These are phyloP conservation scores for Anneissia japonica DNA, from an alignment of 35 echinoderm and acorn worm genomes.

Conservation along the genomic window DNA sequence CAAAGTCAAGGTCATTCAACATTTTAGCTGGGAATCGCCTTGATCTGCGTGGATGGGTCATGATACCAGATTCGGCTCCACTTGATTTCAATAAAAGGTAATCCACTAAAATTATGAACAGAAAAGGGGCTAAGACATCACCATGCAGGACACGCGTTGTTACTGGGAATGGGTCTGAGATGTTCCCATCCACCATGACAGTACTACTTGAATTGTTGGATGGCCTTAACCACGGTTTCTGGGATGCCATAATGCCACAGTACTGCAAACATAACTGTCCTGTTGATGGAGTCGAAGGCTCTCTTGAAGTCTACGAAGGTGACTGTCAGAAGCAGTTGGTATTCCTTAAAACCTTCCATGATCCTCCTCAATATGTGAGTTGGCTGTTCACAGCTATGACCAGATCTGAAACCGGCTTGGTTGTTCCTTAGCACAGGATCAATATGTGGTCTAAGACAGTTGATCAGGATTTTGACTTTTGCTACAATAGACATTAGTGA, in stretches of 20 bases:
- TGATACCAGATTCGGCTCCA: not conserved
- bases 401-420: slow-evolving; percentile 20
- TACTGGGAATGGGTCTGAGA: not conserved
- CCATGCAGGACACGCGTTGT: no score
- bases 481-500: slow-evolving; percentile 13
- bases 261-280: not conserved
- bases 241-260: not conserved
- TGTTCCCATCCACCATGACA: not conserved
- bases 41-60: not conserved
- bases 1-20: not conserved
- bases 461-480: slow-evolving; percentile 6
- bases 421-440: slow-evolving; percentile 9
- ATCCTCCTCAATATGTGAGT: slow-evolving; percentile 14
- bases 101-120: not conserved
- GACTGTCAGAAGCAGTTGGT: slow-evolving; percentile 2
- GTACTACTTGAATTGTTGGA: not conserved
- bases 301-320: slow-evolving; percentile 9
- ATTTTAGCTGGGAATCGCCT: not conserved
- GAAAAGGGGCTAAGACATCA: not conserved
- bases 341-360: slow-evolving; percentile 22
- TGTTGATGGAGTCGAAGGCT: slow-evolving; percentile 34
- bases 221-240: not conserved
- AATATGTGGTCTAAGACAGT: not conserved
- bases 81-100: not conserved
- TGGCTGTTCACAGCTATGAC: slow-evolving; percentile 14